Evolutionary conservation across 2,888 invertebrate species (phyloP), one percentile per base, ranked within the genome.

Genomic region (Maniola hyperantus): DNA sequence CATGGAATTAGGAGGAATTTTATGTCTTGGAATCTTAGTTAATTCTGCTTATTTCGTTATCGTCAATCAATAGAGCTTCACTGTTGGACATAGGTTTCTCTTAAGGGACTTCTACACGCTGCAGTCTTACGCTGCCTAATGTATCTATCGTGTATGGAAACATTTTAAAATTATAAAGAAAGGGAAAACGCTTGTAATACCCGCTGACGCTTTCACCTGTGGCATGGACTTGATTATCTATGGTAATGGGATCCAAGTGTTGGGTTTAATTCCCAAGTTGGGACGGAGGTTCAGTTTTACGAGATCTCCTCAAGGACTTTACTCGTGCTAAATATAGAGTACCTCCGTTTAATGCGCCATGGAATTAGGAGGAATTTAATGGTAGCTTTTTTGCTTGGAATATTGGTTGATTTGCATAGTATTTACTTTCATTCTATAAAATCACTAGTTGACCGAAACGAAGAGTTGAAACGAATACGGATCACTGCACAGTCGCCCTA

Each of bases 261-360:
- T 67, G 64, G 51, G 36, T 64, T 66, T 62, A 69, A 72, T 69
- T 64, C 46, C 61, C 60, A 60, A 67, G 62, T 70, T 57, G 26
- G 50, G 67, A 72, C 58, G 66, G 66, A 58, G 59, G 64, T 62
- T 65, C 61, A 10, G 62, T 59, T 72, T 73, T 70, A 73, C 71
- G 73, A 67, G 66, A n/a, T n/a, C 48, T 65, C 63, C 51, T 55
- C 68, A 57, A 72, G 73, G 71, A 63, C 67, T 61, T 60, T 60
- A 50, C 44, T 48, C 46, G 54, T 62, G 42, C 46, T 50, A 26
- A 65, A 62, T 67, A 69, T 67, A 58, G 42, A 13, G 53, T 54
- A 60, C n/a, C n/a, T n/a, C n/a, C 55, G 50, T 48, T 68, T 44
- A 65, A 46, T 58, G 46, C 50, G 64, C 53, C 34, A 11, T 46